Percentiles rank a stretch among this genome's conserved stretches.
These are phyloP conservation scores for Hololepta plana DNA, from an alignment of 2,888 invertebrate species.

Conservation along the genomic window DNA sequence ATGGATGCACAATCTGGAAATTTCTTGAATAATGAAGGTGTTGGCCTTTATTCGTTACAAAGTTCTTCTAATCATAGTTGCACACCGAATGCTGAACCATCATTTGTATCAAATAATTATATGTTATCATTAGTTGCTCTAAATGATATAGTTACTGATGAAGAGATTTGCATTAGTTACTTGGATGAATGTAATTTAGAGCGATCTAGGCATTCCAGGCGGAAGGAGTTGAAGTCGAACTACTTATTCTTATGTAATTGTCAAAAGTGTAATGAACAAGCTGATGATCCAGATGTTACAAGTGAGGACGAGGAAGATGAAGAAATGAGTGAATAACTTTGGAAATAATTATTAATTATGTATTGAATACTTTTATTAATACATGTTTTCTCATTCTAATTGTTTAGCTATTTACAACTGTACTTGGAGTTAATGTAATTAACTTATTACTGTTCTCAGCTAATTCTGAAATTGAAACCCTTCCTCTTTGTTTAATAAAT, in stretches of 20 bases:
- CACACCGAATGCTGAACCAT: slow-evolving; percentile 68
- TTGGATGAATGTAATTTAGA: slow-evolving; percentile 67
- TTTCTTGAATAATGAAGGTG: slow-evolving; percentile 85
- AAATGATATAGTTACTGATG: slow-evolving; percentile 53
- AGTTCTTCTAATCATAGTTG: slow-evolving; percentile 89
- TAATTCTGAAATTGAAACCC: slow-evolving; percentile 84
- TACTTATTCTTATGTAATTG: slow-evolving; percentile 74
- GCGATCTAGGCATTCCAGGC: slow-evolving; percentile 71
- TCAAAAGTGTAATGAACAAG: slow-evolving; percentile 54
- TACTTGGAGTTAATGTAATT: slow-evolving; percentile 63
- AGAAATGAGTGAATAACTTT: slow-evolving; percentile 15
- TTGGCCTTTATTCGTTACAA: slow-evolving; percentile 71
- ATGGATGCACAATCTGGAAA: slow-evolving; percentile 58
- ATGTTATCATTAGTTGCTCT: slow-evolving; percentile 54
- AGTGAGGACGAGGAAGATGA: slow-evolving; percentile 65
- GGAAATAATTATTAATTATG: slow-evolving; percentile 2
- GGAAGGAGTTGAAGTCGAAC: slow-evolving; percentile 60
- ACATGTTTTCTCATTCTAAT: too few relatives aligned
- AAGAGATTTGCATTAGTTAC: slow-evolving; percentile 84
- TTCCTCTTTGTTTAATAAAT: slow-evolving; percentile 85
- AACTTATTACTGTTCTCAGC: slow-evolving; percentile 88
- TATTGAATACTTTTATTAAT: too few relatives aligned
- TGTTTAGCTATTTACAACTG: too few relatives aligned
- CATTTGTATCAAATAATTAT: slow-evolving; percentile 70
- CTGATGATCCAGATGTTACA: slow-evolving; percentile 60